Evolutionary conservation across 2,888 invertebrate genomes (phyloP).

Genomic region (Girardia tigrina): DNA sequence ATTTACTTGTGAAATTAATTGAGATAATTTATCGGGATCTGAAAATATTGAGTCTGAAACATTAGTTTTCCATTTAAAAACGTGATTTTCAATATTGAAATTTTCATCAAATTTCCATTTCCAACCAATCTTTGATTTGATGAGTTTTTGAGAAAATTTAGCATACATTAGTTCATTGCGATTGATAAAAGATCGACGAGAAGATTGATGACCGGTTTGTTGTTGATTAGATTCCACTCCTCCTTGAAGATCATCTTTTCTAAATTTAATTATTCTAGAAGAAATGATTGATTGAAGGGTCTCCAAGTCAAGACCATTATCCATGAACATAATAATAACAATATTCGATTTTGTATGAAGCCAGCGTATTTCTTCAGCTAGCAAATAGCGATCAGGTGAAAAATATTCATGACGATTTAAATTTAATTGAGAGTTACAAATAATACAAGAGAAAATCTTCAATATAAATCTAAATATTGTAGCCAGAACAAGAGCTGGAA

Average conservation of each 20-base stretch:
- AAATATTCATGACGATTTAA: neutral
- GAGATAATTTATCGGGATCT: conserved; percentile 47
- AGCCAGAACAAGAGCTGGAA: conserved; percentile 49
- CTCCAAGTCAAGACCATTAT: conserved; percentile 50
- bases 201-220: neutral
- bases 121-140: conserved; percentile 49
- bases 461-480: conserved; percentile 38
- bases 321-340: conserved; percentile 48
- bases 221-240: neutral
- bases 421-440: neutral
- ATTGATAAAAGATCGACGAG: neutral
- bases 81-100: conserved; percentile 54
- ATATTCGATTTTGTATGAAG: conserved; percentile 45
- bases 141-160: conserved; percentile 50
- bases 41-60: conserved; percentile 41
- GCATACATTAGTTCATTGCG: conserved; percentile 6
- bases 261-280: neutral
- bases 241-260: conserved; percentile 8
- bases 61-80: conserved; percentile 47
- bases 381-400: neutral
- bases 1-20: conserved; percentile 51
- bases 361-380: conserved; percentile 52
- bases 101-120: conserved; percentile 53
- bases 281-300: conserved; percentile 44
- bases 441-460: neutral